Evolutionary conservation across 2,797 vertebrate species (phyloP).

Genomic region (Protonibea diacanthus): DNA sequence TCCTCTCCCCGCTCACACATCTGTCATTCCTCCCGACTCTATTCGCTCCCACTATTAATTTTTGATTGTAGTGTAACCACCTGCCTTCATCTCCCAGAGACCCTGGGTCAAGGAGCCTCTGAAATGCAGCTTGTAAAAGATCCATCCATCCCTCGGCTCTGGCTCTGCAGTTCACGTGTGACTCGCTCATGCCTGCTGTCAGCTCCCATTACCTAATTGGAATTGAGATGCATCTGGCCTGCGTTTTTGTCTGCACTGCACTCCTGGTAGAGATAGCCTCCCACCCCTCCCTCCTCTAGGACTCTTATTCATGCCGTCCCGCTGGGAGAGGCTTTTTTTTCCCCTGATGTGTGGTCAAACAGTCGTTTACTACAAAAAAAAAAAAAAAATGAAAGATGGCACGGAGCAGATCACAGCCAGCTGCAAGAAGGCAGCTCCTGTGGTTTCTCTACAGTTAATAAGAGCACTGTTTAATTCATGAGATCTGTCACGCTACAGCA

Average conservation of each 20-base stretch:
- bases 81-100: constrained; percentile 51
- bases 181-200: constrained; percentile 80
- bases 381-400: constrained; percentile 33
- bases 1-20: background rate
- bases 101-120: constrained; percentile 63
- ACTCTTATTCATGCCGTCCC: constrained; percentile 49
- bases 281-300: constrained; percentile 16
- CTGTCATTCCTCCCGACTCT: constrained; percentile 24
- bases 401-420: constrained; percentile 44
- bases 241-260: constrained; percentile 72
- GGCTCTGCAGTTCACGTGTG: constrained; percentile 68
- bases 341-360: constrained; percentile 60
- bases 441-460: constrained; percentile 67
- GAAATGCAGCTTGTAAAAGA: constrained; percentile 67
- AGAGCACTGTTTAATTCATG: constrained; percentile 81
- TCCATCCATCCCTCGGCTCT: constrained; percentile 41
- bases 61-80: constrained; percentile 62
- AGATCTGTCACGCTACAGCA: constrained; percentile 75
- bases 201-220: constrained; percentile 87
- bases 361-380: constrained; percentile 31
- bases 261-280: constrained; percentile 58
- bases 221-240: constrained; percentile 86
- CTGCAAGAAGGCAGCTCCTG: constrained; percentile 46
- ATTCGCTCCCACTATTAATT: constrained; percentile 38
- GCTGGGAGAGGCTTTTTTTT: constrained; percentile 26